Percentiles rank a stretch among this genome's conserved stretches.
Conservation (phyloP, 2,797 vertebrate genomes). For the Gymnodraco acuticeps region DNA sequence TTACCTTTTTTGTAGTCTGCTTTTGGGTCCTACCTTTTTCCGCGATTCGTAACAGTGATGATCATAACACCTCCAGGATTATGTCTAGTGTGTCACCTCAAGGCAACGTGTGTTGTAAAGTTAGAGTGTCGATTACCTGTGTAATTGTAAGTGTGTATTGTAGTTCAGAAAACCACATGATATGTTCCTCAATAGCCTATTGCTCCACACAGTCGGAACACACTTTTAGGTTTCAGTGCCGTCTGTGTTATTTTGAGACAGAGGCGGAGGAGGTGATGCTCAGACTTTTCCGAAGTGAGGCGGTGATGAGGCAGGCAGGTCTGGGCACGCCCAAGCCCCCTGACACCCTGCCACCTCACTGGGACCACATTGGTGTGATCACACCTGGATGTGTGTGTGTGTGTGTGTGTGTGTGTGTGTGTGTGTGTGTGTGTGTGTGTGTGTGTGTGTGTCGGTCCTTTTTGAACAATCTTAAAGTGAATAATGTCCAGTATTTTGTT, state of each 20-base stretch:
- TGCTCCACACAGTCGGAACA: neutral
- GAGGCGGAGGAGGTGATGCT: constrained; percentile 49
- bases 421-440: constrained; percentile 11
- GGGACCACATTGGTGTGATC: constrained; percentile 80
- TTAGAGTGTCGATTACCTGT: neutral
- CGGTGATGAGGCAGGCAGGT: constrained; percentile 78
- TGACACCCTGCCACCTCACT: constrained; percentile 67
- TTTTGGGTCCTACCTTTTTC: too few species aligned
- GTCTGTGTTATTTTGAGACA: constrained; percentile 30
- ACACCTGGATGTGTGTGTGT: constrained; percentile 61
- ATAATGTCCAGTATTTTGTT: neutral
- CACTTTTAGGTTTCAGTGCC: neutral
- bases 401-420: constrained; percentile 7
- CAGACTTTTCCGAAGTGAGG: constrained; percentile 50
- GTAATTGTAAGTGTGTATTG: neutral
- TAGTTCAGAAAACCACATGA: neutral
- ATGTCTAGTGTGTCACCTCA: neutral
- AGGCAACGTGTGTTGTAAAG: neutral
- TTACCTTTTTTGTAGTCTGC: too few species aligned
- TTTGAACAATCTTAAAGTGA: constrained; percentile 11
- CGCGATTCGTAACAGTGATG: too few species aligned
- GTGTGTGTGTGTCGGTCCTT: constrained; percentile 4
- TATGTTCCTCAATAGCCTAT: neutral
- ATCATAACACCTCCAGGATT: neutral
- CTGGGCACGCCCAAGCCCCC: constrained; percentile 78